Evolutionary conservation across 1,140 invertebrate genomes (phyloP).

Genomic region (Drepana arcuata): DNA sequence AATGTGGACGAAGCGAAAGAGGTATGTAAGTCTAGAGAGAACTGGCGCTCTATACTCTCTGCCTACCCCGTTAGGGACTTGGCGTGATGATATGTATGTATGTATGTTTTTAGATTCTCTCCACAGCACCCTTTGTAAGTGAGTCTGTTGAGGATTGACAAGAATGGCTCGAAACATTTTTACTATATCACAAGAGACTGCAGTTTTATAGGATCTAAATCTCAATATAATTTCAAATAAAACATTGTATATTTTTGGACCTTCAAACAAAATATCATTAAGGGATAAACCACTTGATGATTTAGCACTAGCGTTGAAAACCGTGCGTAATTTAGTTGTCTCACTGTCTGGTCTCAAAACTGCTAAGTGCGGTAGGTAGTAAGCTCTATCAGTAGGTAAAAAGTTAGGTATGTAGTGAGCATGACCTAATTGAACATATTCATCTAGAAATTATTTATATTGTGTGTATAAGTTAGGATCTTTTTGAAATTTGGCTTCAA

Average conservation of each 20-base stretch:
- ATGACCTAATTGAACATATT: constrained; percentile 8
- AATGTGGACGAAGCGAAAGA: too few relatives aligned
- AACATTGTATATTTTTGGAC: constrained; percentile 20
- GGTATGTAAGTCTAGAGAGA: too few relatives aligned
- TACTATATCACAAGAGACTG: neutral
- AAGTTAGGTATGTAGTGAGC: neutral
- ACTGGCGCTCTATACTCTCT: too few relatives aligned
- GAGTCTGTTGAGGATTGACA: neutral
- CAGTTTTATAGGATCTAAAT: neutral
- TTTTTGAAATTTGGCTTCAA: constrained; percentile 6
- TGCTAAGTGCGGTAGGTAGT: constrained; percentile 27
- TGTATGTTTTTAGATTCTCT: too few relatives aligned
- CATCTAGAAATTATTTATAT: constrained; percentile 6
- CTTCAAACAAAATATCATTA: constrained; percentile 37
- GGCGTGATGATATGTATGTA: too few relatives aligned
- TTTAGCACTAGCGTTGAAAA: constrained; percentile 40
- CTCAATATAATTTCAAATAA: neutral
- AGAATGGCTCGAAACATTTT: neutral
- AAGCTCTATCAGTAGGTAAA: constrained; percentile 1
- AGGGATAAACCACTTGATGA: constrained; percentile 29
- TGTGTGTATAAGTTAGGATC: constrained; percentile 1
- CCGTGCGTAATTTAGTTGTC: constrained; percentile 41
- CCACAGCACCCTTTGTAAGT: neutral
- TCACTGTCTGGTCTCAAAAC: constrained; percentile 18
- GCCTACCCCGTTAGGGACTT: too few relatives aligned